Percentiles rank a stretch among this genome's conserved stretches.
phyloP scores from a whole-genome alignment of 2,113 vertebrate genomes.

The Mus pahari region DNA sequence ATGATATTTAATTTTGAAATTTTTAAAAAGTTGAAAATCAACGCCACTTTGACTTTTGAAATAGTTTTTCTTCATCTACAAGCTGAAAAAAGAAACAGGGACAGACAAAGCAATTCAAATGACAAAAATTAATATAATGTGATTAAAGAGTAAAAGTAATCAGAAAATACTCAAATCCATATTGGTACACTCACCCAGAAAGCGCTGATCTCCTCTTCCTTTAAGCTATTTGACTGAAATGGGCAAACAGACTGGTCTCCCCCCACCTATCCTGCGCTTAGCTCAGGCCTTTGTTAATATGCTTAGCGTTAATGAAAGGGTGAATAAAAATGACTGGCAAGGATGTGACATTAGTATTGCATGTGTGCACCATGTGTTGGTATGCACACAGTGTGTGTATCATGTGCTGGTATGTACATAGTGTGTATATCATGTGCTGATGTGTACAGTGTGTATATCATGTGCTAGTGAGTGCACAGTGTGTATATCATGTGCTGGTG shows the following conservation, averaged over 20 bases:
- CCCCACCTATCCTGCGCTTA: not conserved
- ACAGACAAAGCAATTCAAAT: not conserved
- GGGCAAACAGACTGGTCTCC: not conserved
- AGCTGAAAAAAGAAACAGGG: not conserved
- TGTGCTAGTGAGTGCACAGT: not conserved
- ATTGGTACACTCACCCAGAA: rapidly evolving
- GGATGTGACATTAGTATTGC: rapidly evolving
- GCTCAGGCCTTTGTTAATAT: not conserved
- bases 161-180: not conserved
- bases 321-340: not conserved
- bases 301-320: not conserved
- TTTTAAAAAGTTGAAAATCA: not conserved
- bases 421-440: too few species aligned
- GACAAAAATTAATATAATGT: not conserved
- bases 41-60: not conserved
- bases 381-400: not conserved
- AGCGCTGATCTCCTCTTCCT: not conserved
- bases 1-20: not conserved
- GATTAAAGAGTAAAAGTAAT: not conserved
- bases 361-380: not conserved
- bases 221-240: not conserved
- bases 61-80: constrained; percentile 14
- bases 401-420: not conserved
- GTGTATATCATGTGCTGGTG: not conserved
- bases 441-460: too few species aligned